Percentiles rank a stretch among this genome's conserved stretches.
Conservation (phyloP, 1,140 invertebrate species). For the Pogonomyrmex californicus region DNA sequence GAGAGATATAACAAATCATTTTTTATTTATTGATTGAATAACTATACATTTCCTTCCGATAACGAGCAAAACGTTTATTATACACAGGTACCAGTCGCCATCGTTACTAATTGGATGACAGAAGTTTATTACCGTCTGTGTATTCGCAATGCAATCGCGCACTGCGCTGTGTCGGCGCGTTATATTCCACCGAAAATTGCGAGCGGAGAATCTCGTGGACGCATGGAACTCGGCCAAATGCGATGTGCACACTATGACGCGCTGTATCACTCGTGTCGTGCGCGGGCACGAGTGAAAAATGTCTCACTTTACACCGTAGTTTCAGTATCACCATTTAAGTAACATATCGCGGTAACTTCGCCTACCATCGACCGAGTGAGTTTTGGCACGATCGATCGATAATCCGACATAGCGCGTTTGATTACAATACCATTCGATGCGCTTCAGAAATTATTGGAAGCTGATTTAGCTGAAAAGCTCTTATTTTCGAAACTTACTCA, state of each 20-base stretch:
- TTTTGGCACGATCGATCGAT: constrained; percentile 39
- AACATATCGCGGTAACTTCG: constrained; percentile 69
- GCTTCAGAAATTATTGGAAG: background rate
- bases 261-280: background rate
- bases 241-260: constrained; percentile 62
- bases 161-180: constrained; percentile 24
- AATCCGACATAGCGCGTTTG: constrained; percentile 27
- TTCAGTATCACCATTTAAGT: constrained; percentile 66
- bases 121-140: constrained; percentile 42
- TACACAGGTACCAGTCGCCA: background rate
- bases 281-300: constrained; percentile 63
- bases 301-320: constrained; percentile 67
- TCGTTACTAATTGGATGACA: constrained; percentile 53
- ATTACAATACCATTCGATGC: constrained; percentile 14
- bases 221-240: constrained; percentile 72
- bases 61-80: constrained; percentile 41
- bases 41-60: background rate
- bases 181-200: constrained; percentile 50
- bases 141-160: constrained; percentile 5
- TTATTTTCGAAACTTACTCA: background rate
- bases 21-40: constrained; percentile 6
- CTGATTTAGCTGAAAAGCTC: background rate
- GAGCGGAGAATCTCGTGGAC: constrained; percentile 33
- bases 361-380: background rate
- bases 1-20: background rate